Evolutionary conservation across 2,888 invertebrate genomes (phyloP).

Genomic region (Idaea dimidiata): DNA sequence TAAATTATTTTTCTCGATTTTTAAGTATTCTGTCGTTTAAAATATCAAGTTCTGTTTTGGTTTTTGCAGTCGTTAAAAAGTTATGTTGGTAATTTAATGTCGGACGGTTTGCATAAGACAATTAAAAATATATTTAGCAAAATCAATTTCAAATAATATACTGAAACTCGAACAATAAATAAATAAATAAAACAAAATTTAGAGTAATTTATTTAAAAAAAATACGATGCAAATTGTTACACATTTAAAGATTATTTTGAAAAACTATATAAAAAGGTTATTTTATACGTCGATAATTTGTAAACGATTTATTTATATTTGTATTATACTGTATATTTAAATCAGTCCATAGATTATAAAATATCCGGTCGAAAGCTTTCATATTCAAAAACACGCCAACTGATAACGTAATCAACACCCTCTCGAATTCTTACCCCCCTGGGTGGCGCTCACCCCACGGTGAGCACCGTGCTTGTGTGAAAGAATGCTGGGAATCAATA

Average conservation of each 20-base stretch:
- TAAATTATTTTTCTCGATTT: constrained; percentile 22
- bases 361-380: background rate
- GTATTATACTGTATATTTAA: background rate
- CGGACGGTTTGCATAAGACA: no score
- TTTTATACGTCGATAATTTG: no score
- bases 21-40: constrained; percentile 4
- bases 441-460: constrained; percentile 37
- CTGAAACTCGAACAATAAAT: no score
- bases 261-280: no score
- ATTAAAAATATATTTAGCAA: no score
- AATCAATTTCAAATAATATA: no score
- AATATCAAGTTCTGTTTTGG: background rate
- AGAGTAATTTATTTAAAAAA: no score
- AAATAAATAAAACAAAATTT: no score
- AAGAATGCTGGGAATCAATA: constrained; percentile 76
- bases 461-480: constrained; percentile 78
- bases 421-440: constrained; percentile 66
- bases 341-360: background rate
- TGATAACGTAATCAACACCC: constrained; percentile 35
- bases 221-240: no score
- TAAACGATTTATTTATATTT: no score
- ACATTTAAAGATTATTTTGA: no score
- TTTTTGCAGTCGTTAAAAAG: background rate
- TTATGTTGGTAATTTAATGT: no score
- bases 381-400: background rate